Evolutionary conservation across 2,113 vertebrate species (phyloP).

Genomic region (Jaculus jaculus): DNA sequence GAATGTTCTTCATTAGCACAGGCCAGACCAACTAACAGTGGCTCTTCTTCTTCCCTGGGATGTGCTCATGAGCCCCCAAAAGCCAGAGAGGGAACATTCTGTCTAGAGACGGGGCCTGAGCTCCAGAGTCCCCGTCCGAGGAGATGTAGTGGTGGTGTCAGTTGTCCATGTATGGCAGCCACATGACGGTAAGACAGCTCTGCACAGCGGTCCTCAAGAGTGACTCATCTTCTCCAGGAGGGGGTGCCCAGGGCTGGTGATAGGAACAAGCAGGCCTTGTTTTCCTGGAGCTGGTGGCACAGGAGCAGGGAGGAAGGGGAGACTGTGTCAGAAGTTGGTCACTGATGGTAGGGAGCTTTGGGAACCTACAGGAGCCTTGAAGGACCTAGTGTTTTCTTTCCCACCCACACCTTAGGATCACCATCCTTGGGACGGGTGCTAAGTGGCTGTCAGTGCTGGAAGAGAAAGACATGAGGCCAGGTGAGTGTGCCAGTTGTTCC

Average conservation of each 20-base stretch:
- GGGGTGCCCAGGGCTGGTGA: too few relatives aligned
- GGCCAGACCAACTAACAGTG: background rate
- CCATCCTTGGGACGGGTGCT: constrained; percentile 94
- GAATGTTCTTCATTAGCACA: background rate
- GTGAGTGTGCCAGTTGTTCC: constrained; percentile 86
- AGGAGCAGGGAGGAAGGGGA: too few relatives aligned
- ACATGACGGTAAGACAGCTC: background rate
- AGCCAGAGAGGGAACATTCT: background rate
- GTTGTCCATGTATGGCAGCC: background rate
- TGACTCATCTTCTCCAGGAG: background rate
- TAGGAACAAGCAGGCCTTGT: too few relatives aligned
- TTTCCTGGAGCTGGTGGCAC: background rate
- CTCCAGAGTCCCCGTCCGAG: background rate
- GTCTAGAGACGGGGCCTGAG: background rate
- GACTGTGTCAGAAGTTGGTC: background rate
- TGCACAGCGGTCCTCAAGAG: background rate
- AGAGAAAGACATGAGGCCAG: constrained; percentile 92
- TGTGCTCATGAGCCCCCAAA: background rate
- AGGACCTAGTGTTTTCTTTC: background rate
- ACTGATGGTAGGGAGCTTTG: background rate
- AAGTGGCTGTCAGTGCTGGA: constrained; percentile 97
- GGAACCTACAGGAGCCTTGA: background rate
- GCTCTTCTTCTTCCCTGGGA: background rate
- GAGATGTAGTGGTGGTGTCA: background rate
- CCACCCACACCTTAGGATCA: constrained; percentile 87